phyloP scores from a whole-genome alignment of 2,888 invertebrate species.

The Dicyrtomina minuta region DNA sequence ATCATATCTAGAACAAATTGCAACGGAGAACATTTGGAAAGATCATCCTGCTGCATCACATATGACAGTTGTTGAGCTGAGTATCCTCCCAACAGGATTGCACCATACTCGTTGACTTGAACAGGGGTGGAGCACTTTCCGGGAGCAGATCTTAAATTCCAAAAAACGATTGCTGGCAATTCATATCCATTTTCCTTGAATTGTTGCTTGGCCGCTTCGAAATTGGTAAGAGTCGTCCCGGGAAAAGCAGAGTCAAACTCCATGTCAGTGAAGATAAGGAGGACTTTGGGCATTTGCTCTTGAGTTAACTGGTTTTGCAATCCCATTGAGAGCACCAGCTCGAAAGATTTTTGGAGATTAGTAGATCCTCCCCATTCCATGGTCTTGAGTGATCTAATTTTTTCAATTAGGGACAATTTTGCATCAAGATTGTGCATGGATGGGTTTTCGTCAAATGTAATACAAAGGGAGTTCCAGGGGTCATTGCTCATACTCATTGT shows the following conservation, averaged over 20 bases:
- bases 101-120: slow-evolving; percentile 35
- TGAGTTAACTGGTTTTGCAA: slow-evolving; percentile 32
- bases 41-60: slow-evolving; percentile 35
- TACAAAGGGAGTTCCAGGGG: slow-evolving; percentile 41
- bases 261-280: slow-evolving; percentile 48
- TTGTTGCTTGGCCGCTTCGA: slow-evolving; percentile 31
- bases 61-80: slow-evolving; percentile 38
- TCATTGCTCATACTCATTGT: slow-evolving; percentile 32
- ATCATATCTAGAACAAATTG: slow-evolving; percentile 28
- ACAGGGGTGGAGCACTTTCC: slow-evolving; percentile 38
- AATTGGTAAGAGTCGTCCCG: slow-evolving; percentile 34
- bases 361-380: slow-evolving; percentile 47
- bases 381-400: slow-evolving; percentile 9
- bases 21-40: slow-evolving; percentile 13
- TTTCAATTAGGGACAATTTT: slow-evolving; percentile 27
- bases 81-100: slow-evolving; percentile 40
- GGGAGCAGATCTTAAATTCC: slow-evolving; percentile 39
- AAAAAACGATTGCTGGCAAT: slow-evolving; percentile 44
- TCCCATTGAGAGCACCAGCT: slow-evolving; percentile 37
- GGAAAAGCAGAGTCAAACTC: slow-evolving; percentile 42
- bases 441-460: slow-evolving; percentile 40
- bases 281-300: slow-evolving; percentile 40
- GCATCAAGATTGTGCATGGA: slow-evolving; percentile 23
- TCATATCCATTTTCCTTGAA: slow-evolving; percentile 33
- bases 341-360: slow-evolving; percentile 39